Evolutionary conservation across 2,888 invertebrate species (phyloP), one percentile per base, ranked within the genome.

Genomic region (Pasiphila rectangulata): DNA sequence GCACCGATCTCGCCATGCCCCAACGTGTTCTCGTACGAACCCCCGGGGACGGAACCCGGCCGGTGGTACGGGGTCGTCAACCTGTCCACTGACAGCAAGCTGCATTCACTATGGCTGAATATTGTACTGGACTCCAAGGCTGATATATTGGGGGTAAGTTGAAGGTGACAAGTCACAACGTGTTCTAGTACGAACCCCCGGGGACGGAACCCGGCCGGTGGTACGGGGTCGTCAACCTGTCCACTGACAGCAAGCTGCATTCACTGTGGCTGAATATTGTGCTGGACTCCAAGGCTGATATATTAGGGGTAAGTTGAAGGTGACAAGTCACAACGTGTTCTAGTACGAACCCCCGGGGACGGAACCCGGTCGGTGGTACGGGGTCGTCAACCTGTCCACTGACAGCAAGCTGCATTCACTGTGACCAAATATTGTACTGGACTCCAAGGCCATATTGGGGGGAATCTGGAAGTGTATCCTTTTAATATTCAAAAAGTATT

Each of bases 21-120:
- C 9, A 83, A 87, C 48, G 84, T 91, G 23, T 92, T 93, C 69
- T 75, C 74, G 38, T 92, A 92, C 67, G 90, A 91, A 48, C 81
- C 85, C 0, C 79, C 84, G 0, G 83, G 88, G 1, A 75, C 83
- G 0, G 91, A 91, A 59, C 77, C 83, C 0, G 91, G 91, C 20
- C 69, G 90, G 19, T 92, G 92, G 92, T 92, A 91, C 60, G 93
- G 92, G 0, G 88, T 87, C 1, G 79, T 92, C n/a, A 88, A 89
- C 51, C 65, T 92, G 1, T 84, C 86, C 10, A 90, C 91, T 0
- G 85, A 89, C 37, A 91, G 90, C 62, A 90, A 87, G 0, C 76
- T 92, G 1, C 88, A 90, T 42, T 92, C 92, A 0, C 71, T 92
- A 2, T 91, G 91, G 89, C 67, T 93, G 5, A 90, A 90, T 41